Base-by-base conservation (phyloP, 2,113 vertebrate genomes). In the Psittacus erithacus region DNA sequence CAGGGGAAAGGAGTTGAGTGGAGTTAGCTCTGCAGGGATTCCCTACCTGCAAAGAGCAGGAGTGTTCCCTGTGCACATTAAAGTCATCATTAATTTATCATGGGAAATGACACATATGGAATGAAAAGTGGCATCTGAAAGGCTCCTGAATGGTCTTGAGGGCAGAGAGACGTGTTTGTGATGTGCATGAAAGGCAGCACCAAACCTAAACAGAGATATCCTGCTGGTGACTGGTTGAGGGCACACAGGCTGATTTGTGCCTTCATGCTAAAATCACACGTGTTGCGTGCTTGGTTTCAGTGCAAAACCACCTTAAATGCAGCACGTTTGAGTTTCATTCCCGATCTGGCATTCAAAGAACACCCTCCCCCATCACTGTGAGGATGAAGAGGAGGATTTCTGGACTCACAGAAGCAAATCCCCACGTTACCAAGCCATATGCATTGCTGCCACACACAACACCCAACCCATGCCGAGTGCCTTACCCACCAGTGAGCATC, bases 161-260 rank as follows among this genome's bases (percentile, higher is more conserved):
- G 38, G 38, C 55, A 49, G n/a, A 1, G 3, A 0, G 0, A 53
- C 0, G 3, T 3, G 41, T 52, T 62, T 2, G 11, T 4, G 39
- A 46, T 5, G 39, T 12, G 62, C 2, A 1, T 7, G 17, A 77
- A 88, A 69, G 47, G 28, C 43, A 69, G 64, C 23, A 43, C 17
- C 52, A 39, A 70, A 47, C 9, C 19, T 10, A n/a, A 46, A 62
- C 62, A 47, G 62, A 75, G n/a, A 19, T 13, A 16, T 13, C 6
- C 7, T 59, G 57, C 33, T 15, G 14, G 43, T 2, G 46, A 55
- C 53, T 4, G 17, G 29, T 5, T 0, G 12, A 75, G 60, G 4
- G 15, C n/a, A 9, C 2, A 5, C 1, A 3, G 50, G 50, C 31
- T 25, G 28, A 20, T 41, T 5, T 38, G 55, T 25, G 31, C 62